phyloP scores from a whole-genome alignment of 2,888 invertebrate species.

The Mycogona germanica region DNA sequence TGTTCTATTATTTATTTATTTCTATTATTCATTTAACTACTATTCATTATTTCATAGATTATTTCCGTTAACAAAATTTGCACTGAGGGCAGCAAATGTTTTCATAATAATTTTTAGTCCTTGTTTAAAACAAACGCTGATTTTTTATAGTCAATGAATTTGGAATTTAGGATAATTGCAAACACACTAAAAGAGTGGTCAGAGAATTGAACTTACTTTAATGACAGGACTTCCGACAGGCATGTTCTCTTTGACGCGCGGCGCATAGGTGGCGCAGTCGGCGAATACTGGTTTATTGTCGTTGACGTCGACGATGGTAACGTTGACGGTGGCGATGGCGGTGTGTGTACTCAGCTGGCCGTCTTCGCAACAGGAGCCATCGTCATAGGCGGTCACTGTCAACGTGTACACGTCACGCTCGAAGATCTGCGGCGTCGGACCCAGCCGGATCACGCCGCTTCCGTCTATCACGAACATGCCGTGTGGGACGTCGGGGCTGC shows the following conservation, averaged over 20 bases:
- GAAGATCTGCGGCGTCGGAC: conserved; percentile 9
- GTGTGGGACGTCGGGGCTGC: neutral
- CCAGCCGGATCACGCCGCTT: conserved; percentile 28
- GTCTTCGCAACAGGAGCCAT: conserved; percentile 37
- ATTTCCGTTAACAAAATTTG: no score
- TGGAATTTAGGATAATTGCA: no score
- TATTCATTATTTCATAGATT: no score
- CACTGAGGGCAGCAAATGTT: no score
- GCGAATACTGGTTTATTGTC: conserved; percentile 63
- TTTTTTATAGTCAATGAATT: no score
- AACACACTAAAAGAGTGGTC: no score
- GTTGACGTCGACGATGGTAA: conserved; percentile 40
- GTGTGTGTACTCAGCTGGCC: conserved; percentile 25
- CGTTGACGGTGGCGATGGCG: conserved; percentile 30
- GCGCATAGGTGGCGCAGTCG: conserved; percentile 68
- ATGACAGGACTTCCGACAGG: conserved; percentile 59
- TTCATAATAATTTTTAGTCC: no score
- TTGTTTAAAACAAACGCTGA: no score
- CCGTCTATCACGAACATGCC: conserved; percentile 19
- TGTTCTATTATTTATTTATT: no score
- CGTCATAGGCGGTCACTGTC: conserved; percentile 40
- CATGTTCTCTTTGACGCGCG: conserved; percentile 66
- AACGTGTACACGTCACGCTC: conserved; percentile 29
- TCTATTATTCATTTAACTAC: no score
- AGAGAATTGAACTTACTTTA: conserved; percentile 48